phyloP scores from a whole-genome alignment of 1,140 invertebrate genomes.

The Patella vulgata region DNA sequence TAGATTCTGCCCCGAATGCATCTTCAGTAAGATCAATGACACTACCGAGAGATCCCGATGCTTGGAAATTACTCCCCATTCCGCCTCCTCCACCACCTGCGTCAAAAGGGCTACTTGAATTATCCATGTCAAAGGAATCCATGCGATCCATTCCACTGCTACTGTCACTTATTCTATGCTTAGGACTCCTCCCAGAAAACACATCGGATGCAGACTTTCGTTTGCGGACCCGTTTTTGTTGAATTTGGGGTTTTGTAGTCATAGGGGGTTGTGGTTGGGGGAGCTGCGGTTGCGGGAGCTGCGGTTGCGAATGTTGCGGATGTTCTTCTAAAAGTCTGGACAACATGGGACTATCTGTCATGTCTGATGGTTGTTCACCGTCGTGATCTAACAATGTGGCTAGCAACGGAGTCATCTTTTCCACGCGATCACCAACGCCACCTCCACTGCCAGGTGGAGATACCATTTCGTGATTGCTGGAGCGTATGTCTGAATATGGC shows the following conservation, averaged over 20 bases:
- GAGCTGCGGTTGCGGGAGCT: slow-evolving; percentile 18
- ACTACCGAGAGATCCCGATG: slow-evolving; percentile 13
- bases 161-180: slow-evolving; percentile 56
- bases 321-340: slow-evolving; percentile 65
- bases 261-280: slow-evolving; percentile 12
- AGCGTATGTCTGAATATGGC: neutral
- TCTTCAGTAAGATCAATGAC: slow-evolving; percentile 54
- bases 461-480: neutral
- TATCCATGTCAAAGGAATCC: slow-evolving; percentile 21
- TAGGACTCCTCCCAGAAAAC: slow-evolving; percentile 62
- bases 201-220: slow-evolving; percentile 29
- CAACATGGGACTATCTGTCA: slow-evolving; percentile 62
- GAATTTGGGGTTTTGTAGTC: slow-evolving; percentile 30
- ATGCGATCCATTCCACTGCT: slow-evolving; percentile 36
- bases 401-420: slow-evolving; percentile 54
- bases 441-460: neutral
- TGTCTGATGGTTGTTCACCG: slow-evolving; percentile 23
- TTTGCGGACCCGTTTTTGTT: slow-evolving; percentile 31
- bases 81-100: slow-evolving; percentile 19
- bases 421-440: neutral
- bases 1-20: slow-evolving; percentile 42
- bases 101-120: slow-evolving; percentile 26
- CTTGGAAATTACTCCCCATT: slow-evolving; percentile 8
- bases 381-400: slow-evolving; percentile 58
- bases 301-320: slow-evolving; percentile 32